Evolutionary conservation across 2,888 invertebrate species (phyloP).

Genomic region (Drosophila anomalata): DNA sequence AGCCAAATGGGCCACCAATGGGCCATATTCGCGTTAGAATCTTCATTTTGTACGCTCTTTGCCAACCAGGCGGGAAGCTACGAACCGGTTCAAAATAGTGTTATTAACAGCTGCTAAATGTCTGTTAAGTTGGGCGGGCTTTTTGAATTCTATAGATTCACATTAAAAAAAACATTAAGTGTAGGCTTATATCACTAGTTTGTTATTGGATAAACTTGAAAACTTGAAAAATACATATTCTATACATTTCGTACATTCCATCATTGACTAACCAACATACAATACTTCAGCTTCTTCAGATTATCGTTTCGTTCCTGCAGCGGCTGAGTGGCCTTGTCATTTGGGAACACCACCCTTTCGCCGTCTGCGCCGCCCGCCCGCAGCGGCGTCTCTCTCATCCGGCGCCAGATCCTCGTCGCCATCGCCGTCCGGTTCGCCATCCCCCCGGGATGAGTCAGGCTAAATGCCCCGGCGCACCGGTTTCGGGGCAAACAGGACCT

Average conservation of each 20-base stretch:
- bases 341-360: constrained; percentile 5
- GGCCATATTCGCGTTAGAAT: too few species aligned
- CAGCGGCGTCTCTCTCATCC: background rate
- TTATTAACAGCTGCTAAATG: background rate
- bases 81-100: background rate
- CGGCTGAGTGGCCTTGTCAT: constrained; percentile 23
- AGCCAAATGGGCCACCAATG: too few species aligned
- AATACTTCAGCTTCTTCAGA: background rate
- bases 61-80: too few species aligned
- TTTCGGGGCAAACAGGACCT: constrained; percentile 94
- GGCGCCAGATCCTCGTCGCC: background rate
- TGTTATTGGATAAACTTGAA: background rate
- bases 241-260: background rate
- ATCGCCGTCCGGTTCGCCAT: background rate
- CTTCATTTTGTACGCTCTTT: too few species aligned
- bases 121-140: background rate
- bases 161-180: background rate
- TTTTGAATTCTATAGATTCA: background rate
- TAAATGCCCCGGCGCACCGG: constrained; percentile 92
- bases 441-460: constrained; percentile 11
- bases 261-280: background rate
- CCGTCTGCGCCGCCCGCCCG: background rate
- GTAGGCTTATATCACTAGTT: background rate
- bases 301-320: constrained; percentile 16
- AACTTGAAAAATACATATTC: constrained; percentile 2